Percentiles rank a stretch among this genome's conserved stretches.
Evolutionary conservation across 2,888 invertebrate genomes (phyloP).

Genomic region (Reticulitermes lucifugus): DNA sequence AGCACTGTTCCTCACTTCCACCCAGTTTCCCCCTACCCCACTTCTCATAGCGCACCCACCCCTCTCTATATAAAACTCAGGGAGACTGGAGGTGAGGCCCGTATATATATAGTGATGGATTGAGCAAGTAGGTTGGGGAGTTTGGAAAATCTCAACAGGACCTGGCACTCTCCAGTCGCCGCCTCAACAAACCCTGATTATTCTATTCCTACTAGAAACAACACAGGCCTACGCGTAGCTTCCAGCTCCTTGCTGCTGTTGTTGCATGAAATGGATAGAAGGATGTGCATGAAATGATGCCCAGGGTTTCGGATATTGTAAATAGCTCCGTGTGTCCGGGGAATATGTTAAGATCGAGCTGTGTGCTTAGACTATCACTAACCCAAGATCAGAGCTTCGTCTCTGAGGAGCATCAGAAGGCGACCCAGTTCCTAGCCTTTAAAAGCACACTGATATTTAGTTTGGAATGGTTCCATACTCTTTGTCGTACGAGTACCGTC

Average conservation of each 20-base stretch:
- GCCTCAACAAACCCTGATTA: conserved; percentile 33
- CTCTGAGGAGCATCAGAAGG: not conserved
- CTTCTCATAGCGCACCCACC: not conserved
- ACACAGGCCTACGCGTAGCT: not conserved
- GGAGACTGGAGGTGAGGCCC: not conserved
- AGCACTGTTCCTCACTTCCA: not conserved
- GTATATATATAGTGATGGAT: conserved; percentile 64
- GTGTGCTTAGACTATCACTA: not conserved
- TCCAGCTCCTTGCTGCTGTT: not conserved
- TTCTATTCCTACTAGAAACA: conserved; percentile 2
- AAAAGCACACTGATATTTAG: too few relatives aligned
- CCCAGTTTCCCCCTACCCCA: not conserved
- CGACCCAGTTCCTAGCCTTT: not conserved
- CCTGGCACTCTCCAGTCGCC: conserved; percentile 62
- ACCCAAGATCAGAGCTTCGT: not conserved
- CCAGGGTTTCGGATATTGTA: not conserved
- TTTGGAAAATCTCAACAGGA: conserved; percentile 67
- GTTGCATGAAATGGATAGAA: not conserved
- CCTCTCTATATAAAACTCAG: conserved; percentile 11
- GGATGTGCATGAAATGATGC: not conserved
- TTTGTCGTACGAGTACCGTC: too few relatives aligned
- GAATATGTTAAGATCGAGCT: not conserved
- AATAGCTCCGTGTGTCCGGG: not conserved
- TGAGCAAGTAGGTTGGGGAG: conserved; percentile 66
- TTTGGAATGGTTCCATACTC: too few relatives aligned